These are phyloP conservation scores for Bagarius yarrelli DNA, from an alignment of 2,113 vertebrate species.

Conservation along the genomic window DNA sequence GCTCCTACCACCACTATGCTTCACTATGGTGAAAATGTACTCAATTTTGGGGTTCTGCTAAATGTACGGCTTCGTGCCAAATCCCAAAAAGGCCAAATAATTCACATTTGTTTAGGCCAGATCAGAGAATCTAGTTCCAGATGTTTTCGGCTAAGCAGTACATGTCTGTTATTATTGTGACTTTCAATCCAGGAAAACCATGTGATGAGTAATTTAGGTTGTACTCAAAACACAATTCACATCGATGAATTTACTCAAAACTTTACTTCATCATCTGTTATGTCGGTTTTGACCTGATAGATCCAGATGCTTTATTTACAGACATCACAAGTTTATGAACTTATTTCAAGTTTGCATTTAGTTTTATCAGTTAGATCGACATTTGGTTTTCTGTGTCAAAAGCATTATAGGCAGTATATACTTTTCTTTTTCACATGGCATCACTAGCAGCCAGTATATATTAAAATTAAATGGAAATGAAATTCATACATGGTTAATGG, in stretches of 20 bases:
- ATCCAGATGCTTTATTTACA: not conserved
- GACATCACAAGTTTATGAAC: too few species aligned
- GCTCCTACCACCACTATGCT: not conserved
- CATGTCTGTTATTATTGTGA: too few species aligned
- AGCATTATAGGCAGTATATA: not conserved
- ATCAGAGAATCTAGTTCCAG: not conserved
- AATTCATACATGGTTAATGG: not conserved
- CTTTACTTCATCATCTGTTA: not conserved
- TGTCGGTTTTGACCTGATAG: not conserved
- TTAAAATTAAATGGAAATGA: not conserved
- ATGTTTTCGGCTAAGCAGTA: not conserved
- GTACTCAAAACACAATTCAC: not conserved
- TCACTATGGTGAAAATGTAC: not conserved
- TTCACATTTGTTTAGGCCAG: not conserved
- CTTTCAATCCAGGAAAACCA: not conserved
- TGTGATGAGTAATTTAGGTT: not conserved
- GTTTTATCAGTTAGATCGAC: not conserved
- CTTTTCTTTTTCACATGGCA: not conserved
- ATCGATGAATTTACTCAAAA: too few species aligned
- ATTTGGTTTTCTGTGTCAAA: not conserved
- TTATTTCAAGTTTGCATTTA: too few species aligned
- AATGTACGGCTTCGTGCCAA: not conserved
- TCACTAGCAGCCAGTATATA: not conserved
- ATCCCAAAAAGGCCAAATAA: not conserved
- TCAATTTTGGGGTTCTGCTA: not conserved